A percentile compares a stretch with the other conserved stretches of the same genome.
These are phyloP conservation scores for Pycnomerus fuliginosus DNA, from an alignment of 2,888 invertebrate genomes.

Conservation along the genomic window DNA sequence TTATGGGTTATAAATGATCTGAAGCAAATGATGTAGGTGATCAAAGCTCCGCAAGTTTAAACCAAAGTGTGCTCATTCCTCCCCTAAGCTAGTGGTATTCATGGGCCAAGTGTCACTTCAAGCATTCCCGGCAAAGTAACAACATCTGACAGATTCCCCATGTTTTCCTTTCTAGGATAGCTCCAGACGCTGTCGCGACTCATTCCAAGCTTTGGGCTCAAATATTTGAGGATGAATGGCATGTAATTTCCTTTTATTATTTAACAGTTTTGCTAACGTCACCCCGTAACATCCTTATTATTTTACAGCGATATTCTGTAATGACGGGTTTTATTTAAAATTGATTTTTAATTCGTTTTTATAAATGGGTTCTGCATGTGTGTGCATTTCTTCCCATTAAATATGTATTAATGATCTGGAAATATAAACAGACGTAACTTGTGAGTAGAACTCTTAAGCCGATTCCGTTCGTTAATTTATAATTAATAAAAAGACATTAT, in stretches of 20 bases:
- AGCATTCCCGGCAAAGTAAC: constrained; percentile 46
- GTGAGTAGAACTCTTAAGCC: too few relatives aligned
- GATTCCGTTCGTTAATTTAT: too few relatives aligned
- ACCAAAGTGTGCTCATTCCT: constrained; percentile 34
- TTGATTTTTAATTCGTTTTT: not conserved
- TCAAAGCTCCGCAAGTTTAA: constrained; percentile 15
- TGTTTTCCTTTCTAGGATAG: constrained; percentile 49
- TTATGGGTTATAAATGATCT: too few relatives aligned
- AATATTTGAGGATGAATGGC: constrained; percentile 52
- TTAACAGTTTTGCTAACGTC: constrained; percentile 14
- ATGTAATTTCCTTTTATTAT: constrained; percentile 30
- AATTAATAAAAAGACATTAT: constrained; percentile 2
- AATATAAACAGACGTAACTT: constrained; percentile 1
- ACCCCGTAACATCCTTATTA: not conserved
- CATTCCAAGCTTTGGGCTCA: constrained; percentile 46
- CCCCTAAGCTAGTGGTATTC: constrained; percentile 38
- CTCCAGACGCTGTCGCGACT: constrained; percentile 53
- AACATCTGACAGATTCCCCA: constrained; percentile 50
- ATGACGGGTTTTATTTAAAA: not conserved
- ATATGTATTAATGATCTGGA: not conserved
- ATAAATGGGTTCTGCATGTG: not conserved
- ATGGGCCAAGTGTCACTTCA: constrained; percentile 47
- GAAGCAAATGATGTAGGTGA: too few relatives aligned
- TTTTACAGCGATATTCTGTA: not conserved
- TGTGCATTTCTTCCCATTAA: not conserved